Base-by-base conservation (phyloP, 2,888 invertebrate species). In the Agrotis ipsilon region DNA sequence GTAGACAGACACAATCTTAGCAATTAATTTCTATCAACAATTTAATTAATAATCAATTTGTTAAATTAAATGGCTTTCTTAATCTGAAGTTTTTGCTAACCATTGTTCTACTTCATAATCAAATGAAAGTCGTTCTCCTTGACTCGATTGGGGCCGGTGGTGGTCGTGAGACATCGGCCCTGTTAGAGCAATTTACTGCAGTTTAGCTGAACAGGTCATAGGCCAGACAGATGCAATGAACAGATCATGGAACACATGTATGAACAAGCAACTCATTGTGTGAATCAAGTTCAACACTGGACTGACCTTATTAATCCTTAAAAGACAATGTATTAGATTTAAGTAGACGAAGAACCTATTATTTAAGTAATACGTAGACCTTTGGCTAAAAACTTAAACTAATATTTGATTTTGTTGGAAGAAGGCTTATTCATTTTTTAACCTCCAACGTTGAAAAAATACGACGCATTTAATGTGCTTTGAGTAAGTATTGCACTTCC, bases 171-270 rank as follows among this genome's bases (percentile, higher is more conserved):
- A 55, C 49, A 78, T 66, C 54, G 4, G 49, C 55, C 19, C 67
- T 72, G 75, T 78, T 81, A 75, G 16, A 72, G 52, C 78, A 76
- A 83, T 81, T 81, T 72, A 81, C 73, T 78, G 71, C 68, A 76
- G 63, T 83, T 72, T 65, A 74, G 63, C 46, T 67, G 71, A 67
- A 55, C 64, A 52, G 78, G 84, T 70, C 82, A 70, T 27, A 70
- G 81, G 74, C 71, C 74, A 78, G 70, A 27, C 84, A 74, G 76
- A 82, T 74, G 75, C 73, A 68, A 21, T 45, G 59, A 21, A 58
- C 16, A 39, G 24, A 58, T 61, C 51, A 64, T 59, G 51, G 48
- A 24, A 61, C 71, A 24, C 19, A 43, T 60, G 39, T 48, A 21
- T 9, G 19, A 21, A 48, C 45, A 68, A 55, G 18, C 11, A 46